Base-by-base conservation (phyloP, 2,888 invertebrate genomes). In the Prosapia bicincta region DNA sequence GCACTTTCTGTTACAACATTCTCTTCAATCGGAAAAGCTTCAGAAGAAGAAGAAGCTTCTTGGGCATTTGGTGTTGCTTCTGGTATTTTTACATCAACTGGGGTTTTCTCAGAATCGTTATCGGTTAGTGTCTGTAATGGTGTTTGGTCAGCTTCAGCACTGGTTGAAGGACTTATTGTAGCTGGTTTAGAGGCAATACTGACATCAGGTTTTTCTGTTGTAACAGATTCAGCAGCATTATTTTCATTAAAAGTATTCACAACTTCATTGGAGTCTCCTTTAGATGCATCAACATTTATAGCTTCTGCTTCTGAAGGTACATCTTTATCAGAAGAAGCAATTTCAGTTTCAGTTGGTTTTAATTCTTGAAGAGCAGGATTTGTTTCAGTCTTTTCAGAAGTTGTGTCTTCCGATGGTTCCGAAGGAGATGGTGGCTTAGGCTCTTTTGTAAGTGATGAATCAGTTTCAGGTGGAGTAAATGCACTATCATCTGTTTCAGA, bases 121-220 rank as follows among this genome's bases (percentile, higher is more conserved):
- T 32, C 32, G 6, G 25, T 1, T 70, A 32, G n/a, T 20, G 23
- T 69, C 7, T 72, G 66, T 66, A 26, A n/a, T 69, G 69, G 30
- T 26, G 69, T 25, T 72, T 67, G 71, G 43, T 72, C 76, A 77
- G 25, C 6, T 71, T 75, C 67, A n/a, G 20, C 26, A n/a, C n/a
- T 25, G 13, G 9, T 15, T 1, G 26, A 15, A 28, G 74, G 20
- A 38, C 38, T 75, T 68, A 74, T 75, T 68, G 74, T 70, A 30
- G 20, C 32, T 69, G 77, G 71, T 24, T 32, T 72, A 9, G 67
- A 26, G 23, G 71, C 32, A 13, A 38, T 7, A 9, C 6, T 7
- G 2, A 13, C 38, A 2, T 2, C 2, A 9, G 38, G 38, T 38
- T 38, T 38, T 38, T 38, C 38, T 38, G 5, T 13, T 38, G 10